These are phyloP conservation scores for Sorex maritimensis DNA, from an alignment of 2,797 vertebrate genomes.

Conservation along the genomic window DNA sequence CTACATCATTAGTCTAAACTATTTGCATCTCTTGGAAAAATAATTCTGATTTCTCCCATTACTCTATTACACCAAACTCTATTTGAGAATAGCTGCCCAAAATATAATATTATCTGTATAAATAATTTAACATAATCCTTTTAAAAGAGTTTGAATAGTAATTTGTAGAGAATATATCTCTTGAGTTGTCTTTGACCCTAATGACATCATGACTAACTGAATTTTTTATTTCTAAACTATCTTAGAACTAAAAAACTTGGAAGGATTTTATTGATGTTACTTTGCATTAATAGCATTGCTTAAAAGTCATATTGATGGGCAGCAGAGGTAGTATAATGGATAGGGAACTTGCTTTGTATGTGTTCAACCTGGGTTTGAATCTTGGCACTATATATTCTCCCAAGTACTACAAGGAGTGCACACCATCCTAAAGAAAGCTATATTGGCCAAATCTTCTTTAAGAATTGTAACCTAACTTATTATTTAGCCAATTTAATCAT, in stretches of 20 bases:
- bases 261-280: background rate
- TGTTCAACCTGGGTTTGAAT: too few relatives aligned
- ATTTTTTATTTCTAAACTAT: background rate
- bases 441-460: too few relatives aligned
- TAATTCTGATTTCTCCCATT: rapidly evolving
- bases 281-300: background rate
- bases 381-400: too few relatives aligned
- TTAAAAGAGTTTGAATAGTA: background rate
- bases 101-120: slow-evolving; percentile 29
- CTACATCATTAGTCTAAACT: background rate
- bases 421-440: too few relatives aligned
- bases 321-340: too few relatives aligned
- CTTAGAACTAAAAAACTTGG: background rate
- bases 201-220: background rate
- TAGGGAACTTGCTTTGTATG: too few relatives aligned
- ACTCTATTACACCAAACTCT: background rate
- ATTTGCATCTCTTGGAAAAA: background rate
- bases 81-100: background rate
- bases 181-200: background rate
- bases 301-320: background rate
- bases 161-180: background rate
- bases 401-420: too few relatives aligned
- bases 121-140: background rate
- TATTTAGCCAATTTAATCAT: too few relatives aligned
- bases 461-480: too few relatives aligned